Conservation (phyloP, 2,797 vertebrate species). For the Spea hammondii region DNA sequence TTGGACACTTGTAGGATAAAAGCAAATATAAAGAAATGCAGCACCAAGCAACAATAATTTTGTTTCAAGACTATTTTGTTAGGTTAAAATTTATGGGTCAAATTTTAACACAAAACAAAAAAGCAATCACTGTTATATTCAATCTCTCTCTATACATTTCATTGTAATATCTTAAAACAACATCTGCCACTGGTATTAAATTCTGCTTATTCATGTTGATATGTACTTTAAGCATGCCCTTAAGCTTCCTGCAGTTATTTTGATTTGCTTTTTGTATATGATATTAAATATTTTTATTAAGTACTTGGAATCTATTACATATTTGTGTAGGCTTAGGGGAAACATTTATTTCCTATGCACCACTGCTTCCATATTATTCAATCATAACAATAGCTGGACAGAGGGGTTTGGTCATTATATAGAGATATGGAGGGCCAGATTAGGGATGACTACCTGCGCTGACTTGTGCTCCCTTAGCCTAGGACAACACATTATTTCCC, state of each 20-base stretch:
- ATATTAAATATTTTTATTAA: neutral
- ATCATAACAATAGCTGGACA: too few relatives aligned
- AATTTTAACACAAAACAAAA: neutral
- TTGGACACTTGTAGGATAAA: too few relatives aligned
- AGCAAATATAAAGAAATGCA: too few relatives aligned
- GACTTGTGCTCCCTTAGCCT: too few relatives aligned
- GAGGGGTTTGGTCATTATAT: neutral
- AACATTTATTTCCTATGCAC: neutral
- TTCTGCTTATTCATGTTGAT: neutral
- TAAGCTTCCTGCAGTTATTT: neutral
- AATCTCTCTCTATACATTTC: neutral
- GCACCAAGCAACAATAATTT: too few relatives aligned
- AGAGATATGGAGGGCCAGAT: too few relatives aligned
- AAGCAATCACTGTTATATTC: neutral
- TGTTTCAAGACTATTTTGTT: too few relatives aligned
- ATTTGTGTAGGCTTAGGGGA: neutral
- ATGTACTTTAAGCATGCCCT: neutral
- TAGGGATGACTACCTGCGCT: too few relatives aligned
- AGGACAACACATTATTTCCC: too few relatives aligned
- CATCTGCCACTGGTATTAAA: slow-evolving; percentile 4
- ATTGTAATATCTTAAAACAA: neutral
- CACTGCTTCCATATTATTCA: neutral
- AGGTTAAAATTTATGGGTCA: neutral
- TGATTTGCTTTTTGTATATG: neutral
- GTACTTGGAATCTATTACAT: neutral